Conservation (phyloP, 2,113 vertebrate genomes). For the Hylia prasina region DNA sequence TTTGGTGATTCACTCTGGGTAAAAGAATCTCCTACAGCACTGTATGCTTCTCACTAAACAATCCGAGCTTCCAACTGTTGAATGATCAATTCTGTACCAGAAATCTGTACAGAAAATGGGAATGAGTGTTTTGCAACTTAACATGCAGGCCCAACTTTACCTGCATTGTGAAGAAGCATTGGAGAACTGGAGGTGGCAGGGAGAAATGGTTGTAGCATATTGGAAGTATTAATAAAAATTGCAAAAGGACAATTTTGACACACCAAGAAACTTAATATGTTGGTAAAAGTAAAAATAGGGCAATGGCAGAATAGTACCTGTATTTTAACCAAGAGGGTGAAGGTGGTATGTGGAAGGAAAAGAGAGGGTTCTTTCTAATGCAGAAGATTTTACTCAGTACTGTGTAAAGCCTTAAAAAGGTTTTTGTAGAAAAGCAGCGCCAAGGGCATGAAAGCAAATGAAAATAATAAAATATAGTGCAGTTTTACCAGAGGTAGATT, state of each 20-base stretch:
- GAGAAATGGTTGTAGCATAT: background rate
- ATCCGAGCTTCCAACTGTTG: rapidly evolving
- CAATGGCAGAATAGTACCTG: background rate
- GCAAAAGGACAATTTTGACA: background rate
- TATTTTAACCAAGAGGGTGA: background rate
- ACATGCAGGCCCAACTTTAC: background rate
- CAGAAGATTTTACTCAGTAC: background rate
- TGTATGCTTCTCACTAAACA: background rate
- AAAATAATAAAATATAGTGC: background rate
- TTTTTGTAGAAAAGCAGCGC: background rate
- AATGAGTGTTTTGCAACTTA: background rate
- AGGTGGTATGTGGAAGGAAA: background rate
- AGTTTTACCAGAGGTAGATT: background rate
- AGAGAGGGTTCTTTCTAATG: background rate
- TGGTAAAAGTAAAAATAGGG: background rate
- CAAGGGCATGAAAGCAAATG: background rate
- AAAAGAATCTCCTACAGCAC: background rate
- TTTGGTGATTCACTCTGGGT: background rate
- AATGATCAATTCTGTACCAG: background rate
- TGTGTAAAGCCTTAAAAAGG: background rate
- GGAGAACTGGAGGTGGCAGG: background rate
- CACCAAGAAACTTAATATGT: background rate
- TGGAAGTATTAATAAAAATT: background rate
- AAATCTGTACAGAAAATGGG: background rate
- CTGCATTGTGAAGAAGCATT: background rate